Evolutionary conservation across 2,113 vertebrate species (phyloP).

Genomic region (Pitta sordida): DNA sequence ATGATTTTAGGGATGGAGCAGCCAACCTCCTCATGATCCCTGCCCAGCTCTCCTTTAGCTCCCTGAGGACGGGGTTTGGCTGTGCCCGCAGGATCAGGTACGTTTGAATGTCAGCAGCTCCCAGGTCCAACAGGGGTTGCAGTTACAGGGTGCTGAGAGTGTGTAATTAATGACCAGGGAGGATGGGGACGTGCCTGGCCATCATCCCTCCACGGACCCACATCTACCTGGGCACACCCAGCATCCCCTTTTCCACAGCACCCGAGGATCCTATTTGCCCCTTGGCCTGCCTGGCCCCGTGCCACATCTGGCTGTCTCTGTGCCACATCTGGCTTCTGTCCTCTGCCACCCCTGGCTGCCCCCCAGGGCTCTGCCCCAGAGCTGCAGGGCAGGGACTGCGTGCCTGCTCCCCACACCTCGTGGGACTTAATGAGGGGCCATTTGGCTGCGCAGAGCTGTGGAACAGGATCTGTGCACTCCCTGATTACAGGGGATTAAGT

Average conservation of each 20-base stretch:
- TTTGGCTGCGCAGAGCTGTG: fast-evolving
- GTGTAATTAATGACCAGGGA: background rate
- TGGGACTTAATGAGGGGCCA: background rate
- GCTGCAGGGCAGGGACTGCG: fast-evolving
- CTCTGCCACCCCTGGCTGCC: background rate
- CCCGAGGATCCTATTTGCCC: too few relatives aligned
- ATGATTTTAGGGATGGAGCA: background rate
- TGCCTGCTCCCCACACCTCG: background rate
- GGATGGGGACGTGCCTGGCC: fast-evolving
- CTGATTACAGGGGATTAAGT: background rate
- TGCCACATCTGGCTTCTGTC: background rate
- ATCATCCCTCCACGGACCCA: fast-evolving
- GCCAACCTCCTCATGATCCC: fast-evolving
- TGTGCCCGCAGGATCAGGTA: background rate
- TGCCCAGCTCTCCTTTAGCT: background rate
- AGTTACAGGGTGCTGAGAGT: background rate
- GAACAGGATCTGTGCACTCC: fast-evolving
- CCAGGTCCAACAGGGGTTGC: background rate
- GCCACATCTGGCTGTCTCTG: too few relatives aligned
- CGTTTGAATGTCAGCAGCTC: fast-evolving
- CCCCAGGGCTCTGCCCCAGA: background rate
- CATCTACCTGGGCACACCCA: background rate
- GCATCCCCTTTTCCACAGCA: background rate
- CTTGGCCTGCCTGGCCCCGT: background rate
- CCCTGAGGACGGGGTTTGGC: background rate